Conservation (phyloP, 92 coral and sea anemone genomes). For the Parazoanthus atlanticus region DNA sequence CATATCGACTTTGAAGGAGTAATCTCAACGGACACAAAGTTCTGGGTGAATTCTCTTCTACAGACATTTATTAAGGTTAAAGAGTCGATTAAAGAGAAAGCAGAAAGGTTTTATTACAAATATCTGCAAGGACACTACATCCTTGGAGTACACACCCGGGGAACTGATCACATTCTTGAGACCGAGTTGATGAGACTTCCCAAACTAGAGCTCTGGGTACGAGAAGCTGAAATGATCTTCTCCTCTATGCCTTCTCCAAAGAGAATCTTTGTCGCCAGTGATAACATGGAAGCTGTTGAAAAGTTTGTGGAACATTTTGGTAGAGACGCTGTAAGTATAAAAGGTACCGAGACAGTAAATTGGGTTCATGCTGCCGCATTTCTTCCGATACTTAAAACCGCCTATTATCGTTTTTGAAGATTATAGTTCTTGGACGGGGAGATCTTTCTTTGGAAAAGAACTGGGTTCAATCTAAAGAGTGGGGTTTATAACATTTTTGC, state of each 20-base stretch:
- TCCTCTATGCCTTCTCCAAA: not conserved
- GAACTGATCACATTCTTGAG: constrained; percentile 2
- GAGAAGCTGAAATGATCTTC: not conserved
- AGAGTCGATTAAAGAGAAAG: not conserved
- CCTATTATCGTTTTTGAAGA: too few relatives aligned
- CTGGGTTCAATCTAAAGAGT: too few relatives aligned
- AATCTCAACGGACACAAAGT: not conserved
- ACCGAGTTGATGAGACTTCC: not conserved
- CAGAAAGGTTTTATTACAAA: not conserved
- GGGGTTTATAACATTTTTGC: too few relatives aligned
- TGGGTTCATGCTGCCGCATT: not conserved
- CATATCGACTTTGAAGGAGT: not conserved
- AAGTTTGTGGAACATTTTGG: not conserved
- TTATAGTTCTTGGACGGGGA: too few relatives aligned
- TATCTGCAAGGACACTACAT: not conserved
- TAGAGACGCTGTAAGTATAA: not conserved
- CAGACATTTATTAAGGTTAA: not conserved
- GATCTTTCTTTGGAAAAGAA: too few relatives aligned
- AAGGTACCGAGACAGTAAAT: too few relatives aligned
- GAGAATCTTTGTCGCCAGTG: constrained; percentile 4
- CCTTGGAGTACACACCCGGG: not conserved
- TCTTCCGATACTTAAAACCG: too few relatives aligned
- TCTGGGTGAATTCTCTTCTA: not conserved
- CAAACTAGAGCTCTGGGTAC: not conserved
- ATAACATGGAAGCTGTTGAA: not conserved